phyloP scores from a whole-genome alignment of 2,113 vertebrate species.

The Halichoerus grypus region DNA sequence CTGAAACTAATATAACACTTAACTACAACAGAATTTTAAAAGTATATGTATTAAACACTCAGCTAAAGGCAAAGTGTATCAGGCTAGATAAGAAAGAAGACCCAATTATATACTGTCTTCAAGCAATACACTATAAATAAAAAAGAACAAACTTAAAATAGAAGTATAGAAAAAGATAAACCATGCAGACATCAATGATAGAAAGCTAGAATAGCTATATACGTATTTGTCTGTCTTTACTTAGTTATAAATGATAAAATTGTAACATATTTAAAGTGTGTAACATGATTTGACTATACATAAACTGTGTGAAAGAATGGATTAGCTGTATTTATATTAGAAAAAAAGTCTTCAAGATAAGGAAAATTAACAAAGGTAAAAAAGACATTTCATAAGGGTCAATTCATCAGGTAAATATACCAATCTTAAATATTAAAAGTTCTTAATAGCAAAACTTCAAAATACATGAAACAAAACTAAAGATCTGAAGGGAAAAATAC shows the following conservation, averaged over 20 bases:
- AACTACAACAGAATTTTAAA: neutral
- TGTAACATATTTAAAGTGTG: neutral
- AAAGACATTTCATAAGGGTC: neutral
- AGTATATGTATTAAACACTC: neutral
- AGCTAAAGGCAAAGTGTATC: neutral
- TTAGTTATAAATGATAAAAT: neutral
- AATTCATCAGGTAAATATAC: neutral
- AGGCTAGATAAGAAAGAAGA: neutral
- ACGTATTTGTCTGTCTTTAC: neutral
- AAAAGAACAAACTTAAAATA: neutral
- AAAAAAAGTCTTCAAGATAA: neutral
- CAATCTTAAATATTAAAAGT: neutral
- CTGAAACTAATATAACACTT: neutral
- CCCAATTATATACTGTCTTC: neutral
- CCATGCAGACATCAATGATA: neutral
- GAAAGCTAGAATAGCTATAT: neutral
- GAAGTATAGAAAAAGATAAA: neutral
- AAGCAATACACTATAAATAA: neutral
- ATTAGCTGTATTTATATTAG: neutral
- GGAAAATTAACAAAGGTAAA: neutral
- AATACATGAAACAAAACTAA: neutral
- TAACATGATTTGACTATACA: neutral
- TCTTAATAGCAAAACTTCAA: neutral
- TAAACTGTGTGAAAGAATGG: neutral
- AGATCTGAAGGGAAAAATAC: neutral